Conservation (phyloP, 2,113 vertebrate genomes). For the Hiodon tergisus region DNA sequence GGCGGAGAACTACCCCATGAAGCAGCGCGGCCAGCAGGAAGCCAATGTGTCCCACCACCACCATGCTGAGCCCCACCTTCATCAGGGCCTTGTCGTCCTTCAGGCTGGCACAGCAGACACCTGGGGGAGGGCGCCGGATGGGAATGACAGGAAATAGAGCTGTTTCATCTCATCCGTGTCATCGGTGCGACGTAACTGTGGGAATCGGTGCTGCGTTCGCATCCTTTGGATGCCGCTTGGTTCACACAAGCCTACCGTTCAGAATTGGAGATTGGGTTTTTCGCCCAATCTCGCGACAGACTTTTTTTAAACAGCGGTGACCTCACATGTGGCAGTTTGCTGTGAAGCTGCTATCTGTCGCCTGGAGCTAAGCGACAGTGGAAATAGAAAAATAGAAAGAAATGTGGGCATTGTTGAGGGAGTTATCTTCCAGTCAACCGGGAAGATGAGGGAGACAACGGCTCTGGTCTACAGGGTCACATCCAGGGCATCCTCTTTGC, state of each 20-base stretch:
- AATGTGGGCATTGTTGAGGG: not conserved
- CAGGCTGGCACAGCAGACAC: constrained; percentile 48
- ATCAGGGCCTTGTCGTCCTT: constrained; percentile 67
- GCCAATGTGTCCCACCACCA: constrained; percentile 78
- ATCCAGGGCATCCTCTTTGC: too few species aligned
- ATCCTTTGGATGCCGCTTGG: too few species aligned
- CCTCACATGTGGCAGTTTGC: too few species aligned
- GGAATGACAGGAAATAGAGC: not conserved
- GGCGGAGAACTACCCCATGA: constrained; percentile 77
- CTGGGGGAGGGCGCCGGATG: constrained; percentile 29
- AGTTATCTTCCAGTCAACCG: not conserved
- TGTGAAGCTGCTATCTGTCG: not conserved
- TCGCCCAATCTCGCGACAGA: not conserved
- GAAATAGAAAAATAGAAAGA: not conserved
- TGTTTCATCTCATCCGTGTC: too few species aligned
- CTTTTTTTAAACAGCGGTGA: not conserved
- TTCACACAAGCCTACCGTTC: too few species aligned
- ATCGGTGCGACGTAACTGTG: too few species aligned
- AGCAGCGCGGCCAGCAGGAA: constrained; percentile 75
- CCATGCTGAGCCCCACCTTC: constrained; percentile 81
- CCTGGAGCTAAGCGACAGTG: not conserved
- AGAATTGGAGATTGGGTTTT: not conserved
- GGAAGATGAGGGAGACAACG: too few species aligned
- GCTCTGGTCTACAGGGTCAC: too few species aligned
- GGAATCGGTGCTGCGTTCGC: too few species aligned